Evolutionary conservation across 2,113 vertebrate species (phyloP), one percentile per base, ranked within the genome.

Genomic region (Alexandromys fortis): DNA sequence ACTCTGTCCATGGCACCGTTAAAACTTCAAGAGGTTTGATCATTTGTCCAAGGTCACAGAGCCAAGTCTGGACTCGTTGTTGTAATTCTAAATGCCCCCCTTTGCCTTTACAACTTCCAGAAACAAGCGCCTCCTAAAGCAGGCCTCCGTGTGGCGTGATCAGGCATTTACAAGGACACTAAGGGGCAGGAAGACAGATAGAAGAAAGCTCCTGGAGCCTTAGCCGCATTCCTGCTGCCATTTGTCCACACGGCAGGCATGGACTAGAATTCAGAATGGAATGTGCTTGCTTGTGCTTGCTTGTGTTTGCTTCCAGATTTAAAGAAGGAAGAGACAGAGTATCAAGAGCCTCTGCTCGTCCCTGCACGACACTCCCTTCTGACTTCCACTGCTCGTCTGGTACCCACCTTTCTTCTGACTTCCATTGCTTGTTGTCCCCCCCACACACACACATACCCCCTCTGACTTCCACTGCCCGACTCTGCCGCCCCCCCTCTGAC

Each of bases 211-310:
- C 5, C 45, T 52, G 2, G 24, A 22, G 47, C 17, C 19, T 76
- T 70, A 28, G 30, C 16, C 52, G 38, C 17, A 9, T 63, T 7
- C 24, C 5, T 67, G 33, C 58, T 63, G 26, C 8, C 17, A 33
- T 42, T 82, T 63, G 10, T 52, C 91, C 21, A 4, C 7, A 28
- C 7, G n/a, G 52, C 55, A 93, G 61, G 12, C 12, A 26, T 14
- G 91, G 45, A 38, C 19, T 14, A 21, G 5, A 73, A 21, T 42
- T 93, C 61, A 91, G 42, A 86, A 73, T 75, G 45, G 86, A 93
- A 73, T 78, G 19, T 93, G 30, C 81, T 87, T 90, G 73, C 76
- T 75, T 70, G 67, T 28, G 22, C 81, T 87, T 90, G 73, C 76
- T 75, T 70, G 67, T 28, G 22, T 5, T 67, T 45, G 52, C 42